These are phyloP conservation scores for Lithobates pipiens DNA, from an alignment of 2,797 vertebrate species.

Conservation along the genomic window DNA sequence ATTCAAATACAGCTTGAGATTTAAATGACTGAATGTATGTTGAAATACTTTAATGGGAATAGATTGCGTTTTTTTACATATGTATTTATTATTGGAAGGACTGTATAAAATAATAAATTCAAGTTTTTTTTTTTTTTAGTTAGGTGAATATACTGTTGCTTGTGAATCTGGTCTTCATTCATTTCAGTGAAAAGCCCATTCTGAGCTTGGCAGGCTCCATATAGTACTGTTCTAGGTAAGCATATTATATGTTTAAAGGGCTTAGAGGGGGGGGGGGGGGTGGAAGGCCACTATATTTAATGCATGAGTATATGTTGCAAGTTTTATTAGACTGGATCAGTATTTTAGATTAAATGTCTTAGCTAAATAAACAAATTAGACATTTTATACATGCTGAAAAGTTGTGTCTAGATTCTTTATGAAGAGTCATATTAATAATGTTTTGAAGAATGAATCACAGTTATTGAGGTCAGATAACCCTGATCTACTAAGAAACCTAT, in stretches of 20 bases:
- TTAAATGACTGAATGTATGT: not conserved
- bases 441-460: not conserved
- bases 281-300: not conserved
- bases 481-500: not conserved
- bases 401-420: not conserved
- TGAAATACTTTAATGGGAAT: too few species aligned
- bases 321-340: not conserved
- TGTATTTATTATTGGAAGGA: not conserved
- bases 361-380: not conserved
- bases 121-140: too few species aligned
- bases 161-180: not conserved
- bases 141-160: too few species aligned
- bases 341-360: not conserved
- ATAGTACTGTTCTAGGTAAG: too few species aligned
- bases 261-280: too few species aligned
- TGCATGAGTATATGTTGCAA: not conserved
- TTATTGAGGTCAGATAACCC: not conserved
- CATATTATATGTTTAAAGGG: not conserved
- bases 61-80: too few species aligned
- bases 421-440: not conserved
- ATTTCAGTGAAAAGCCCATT: not conserved
- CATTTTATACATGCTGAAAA: not conserved
- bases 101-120: not conserved
- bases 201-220: not conserved
- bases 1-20: too few species aligned